Evolutionary conservation across 1,140 invertebrate genomes (phyloP).

Genomic region (Caenorhabditis remanei): DNA sequence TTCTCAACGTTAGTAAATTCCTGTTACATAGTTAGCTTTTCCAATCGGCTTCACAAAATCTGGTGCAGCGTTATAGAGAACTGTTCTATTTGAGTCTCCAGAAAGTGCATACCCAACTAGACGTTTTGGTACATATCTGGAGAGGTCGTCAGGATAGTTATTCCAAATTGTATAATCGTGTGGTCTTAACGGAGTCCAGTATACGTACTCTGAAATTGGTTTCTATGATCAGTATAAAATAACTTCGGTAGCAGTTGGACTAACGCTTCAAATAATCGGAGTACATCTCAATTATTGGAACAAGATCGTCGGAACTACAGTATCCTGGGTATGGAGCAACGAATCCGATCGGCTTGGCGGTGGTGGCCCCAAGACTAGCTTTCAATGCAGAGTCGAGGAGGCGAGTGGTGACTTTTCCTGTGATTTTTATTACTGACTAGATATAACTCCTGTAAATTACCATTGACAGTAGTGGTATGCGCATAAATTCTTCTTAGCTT

Average conservation of each 20-base stretch:
- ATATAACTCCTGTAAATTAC: too few relatives aligned
- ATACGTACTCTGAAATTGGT: not conserved
- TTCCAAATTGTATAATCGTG: not conserved
- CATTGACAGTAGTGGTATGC: not conserved
- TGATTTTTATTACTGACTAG: too few relatives aligned
- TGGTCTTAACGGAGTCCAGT: constrained; percentile 21
- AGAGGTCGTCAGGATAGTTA: not conserved
- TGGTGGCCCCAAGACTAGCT: not conserved
- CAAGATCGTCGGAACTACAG: not conserved
- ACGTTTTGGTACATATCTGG: not conserved
- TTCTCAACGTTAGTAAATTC: not conserved
- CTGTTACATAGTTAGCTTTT: constrained; percentile 21
- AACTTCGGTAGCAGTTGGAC: not conserved
- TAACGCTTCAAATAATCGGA: not conserved
- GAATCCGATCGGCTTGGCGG: constrained; percentile 19
- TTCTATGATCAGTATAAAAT: not conserved
- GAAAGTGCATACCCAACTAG: constrained; percentile 23
- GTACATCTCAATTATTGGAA: constrained; percentile 32
- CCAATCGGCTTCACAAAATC: not conserved
- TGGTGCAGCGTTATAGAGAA: not conserved
- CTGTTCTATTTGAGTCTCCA: not conserved
- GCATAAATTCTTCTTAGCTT: constrained; percentile 1
- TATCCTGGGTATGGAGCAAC: constrained; percentile 45
- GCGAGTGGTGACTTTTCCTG: not conserved
- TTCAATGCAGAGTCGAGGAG: not conserved